Evolutionary conservation across 64 coral and sea anemone species (phyloP).

Genomic region (Actinia tenebrosa): DNA sequence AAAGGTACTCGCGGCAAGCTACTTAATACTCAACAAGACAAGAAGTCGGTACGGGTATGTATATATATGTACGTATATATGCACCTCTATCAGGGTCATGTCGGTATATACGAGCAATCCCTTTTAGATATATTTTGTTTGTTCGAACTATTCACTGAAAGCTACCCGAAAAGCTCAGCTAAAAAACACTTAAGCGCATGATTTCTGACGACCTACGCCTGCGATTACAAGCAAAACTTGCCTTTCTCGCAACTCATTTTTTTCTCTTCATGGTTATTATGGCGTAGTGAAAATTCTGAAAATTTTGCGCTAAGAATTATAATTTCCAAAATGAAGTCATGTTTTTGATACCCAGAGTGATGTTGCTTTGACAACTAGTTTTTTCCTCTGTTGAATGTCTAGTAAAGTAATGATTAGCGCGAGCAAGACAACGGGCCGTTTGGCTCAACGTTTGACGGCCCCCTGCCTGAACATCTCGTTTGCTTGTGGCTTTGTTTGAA

Average conservation of each 20-base stretch:
- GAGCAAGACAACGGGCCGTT: background rate
- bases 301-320: background rate
- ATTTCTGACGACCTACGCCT: background rate
- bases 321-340: background rate
- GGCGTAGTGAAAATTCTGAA: too few relatives aligned
- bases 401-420: background rate
- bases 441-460: background rate
- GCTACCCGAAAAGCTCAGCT: background rate
- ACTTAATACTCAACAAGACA: background rate
- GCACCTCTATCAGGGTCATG: background rate
- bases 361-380: background rate
- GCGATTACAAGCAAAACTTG: background rate
- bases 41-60: background rate
- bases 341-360: background rate
- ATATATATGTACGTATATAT: background rate
- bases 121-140: too few relatives aligned
- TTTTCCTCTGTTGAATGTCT: background rate
- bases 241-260: background rate
- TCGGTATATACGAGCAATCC: too few relatives aligned
- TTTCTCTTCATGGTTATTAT: background rate
- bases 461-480: background rate
- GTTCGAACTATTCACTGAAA: too few relatives aligned
- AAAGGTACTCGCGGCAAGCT: background rate
- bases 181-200: background rate
- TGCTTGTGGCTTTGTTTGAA: conserved; percentile 16